Percentiles rank a stretch among this genome's conserved stretches.
These are phyloP conservation scores for Dynastes maya DNA, from an alignment of 2,888 invertebrate genomes.

Conservation along the genomic window DNA sequence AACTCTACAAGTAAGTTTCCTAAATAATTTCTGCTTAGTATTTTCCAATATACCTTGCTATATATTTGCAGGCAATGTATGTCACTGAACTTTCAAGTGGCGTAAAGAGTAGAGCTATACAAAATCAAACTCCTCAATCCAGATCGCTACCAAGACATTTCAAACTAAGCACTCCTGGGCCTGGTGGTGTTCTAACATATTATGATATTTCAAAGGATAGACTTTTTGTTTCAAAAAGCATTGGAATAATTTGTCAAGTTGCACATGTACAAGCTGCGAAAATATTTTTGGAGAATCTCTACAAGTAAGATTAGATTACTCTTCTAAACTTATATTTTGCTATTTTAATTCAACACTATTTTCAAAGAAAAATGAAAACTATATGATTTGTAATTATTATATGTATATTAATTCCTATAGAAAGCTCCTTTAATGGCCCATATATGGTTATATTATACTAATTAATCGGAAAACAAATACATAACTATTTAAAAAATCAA, in stretches of 20 bases:
- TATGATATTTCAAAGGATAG: conserved; percentile 96
- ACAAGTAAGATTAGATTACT: conserved; percentile 76
- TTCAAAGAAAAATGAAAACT: neutral
- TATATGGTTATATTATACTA: no score
- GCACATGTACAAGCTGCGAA: conserved; percentile 92
- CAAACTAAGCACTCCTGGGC: conserved; percentile 76
- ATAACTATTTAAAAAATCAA: no score
- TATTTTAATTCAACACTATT: neutral
- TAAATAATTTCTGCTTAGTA: conserved; percentile 52
- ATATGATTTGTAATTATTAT: no score
- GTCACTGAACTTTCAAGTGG: conserved; percentile 91
- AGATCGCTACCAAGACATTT: conserved; percentile 92
- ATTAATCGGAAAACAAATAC: no score
- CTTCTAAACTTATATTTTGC: neutral
- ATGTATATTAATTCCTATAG: no score
- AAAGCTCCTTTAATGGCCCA: no score
- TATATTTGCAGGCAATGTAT: conserved; percentile 83
- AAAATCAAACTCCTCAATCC: conserved; percentile 80
- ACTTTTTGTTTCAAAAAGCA: conserved; percentile 95
- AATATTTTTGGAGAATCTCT: conserved; percentile 89
- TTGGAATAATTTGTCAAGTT: conserved; percentile 92
- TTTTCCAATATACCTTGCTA: neutral
- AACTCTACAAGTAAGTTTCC: conserved; percentile 83
- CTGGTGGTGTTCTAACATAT: conserved; percentile 76
- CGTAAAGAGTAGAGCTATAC: conserved; percentile 75